Percentiles rank a stretch among this genome's conserved stretches.
These are phyloP conservation scores for Argyrosomus japonicus DNA, from an alignment of 2,113 vertebrate genomes.

Conservation along the genomic window DNA sequence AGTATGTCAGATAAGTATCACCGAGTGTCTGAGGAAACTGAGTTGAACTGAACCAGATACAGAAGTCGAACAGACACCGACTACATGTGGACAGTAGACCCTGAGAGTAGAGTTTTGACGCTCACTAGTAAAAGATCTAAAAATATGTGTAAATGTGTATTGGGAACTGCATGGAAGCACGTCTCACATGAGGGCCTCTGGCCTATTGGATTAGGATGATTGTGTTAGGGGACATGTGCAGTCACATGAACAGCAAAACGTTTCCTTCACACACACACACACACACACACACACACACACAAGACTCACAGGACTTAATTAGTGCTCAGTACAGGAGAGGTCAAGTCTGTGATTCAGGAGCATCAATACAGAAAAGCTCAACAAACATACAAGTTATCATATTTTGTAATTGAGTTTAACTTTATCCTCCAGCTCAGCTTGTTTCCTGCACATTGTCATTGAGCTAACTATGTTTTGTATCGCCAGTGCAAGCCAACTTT, in stretches of 20 bases:
- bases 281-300: too few species aligned
- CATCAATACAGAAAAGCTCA: neutral
- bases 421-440: neutral
- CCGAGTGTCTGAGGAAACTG: neutral
- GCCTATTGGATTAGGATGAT: conserved; percentile 78
- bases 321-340: neutral
- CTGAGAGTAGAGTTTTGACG: neutral
- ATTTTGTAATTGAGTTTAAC: neutral
- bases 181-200: conserved; percentile 49
- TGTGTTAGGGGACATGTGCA: conserved; percentile 76
- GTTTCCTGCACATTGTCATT: neutral
- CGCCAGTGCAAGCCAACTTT: neutral
- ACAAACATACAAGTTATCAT: neutral
- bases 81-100: neutral
- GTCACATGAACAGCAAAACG: conserved; percentile 70
- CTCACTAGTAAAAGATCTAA: neutral
- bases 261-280: neutral
- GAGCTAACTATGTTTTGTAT: neutral
- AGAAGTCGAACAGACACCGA: neutral
- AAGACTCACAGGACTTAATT: conserved; percentile 11
- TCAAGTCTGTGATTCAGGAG: neutral
- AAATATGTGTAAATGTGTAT: neutral
- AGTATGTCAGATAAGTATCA: neutral
- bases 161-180: neutral
- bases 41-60: neutral